Conservation (phyloP, 2,888 invertebrate genomes). For the Diarsia dahlii region DNA sequence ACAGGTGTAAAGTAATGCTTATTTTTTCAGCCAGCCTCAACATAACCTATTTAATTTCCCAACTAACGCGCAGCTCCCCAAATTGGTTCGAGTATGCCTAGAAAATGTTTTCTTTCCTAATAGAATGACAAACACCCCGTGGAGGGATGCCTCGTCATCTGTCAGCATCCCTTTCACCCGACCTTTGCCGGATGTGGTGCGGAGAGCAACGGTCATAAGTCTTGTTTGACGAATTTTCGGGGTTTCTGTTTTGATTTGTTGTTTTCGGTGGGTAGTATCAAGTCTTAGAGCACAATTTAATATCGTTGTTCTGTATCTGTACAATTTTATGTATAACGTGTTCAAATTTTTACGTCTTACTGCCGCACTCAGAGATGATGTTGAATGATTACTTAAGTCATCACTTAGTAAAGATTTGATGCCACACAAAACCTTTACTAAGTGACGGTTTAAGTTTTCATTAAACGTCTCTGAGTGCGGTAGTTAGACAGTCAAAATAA, state of each 20-base stretch:
- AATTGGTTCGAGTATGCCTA: constrained; percentile 69
- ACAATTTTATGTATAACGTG: background rate
- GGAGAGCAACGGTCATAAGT: constrained; percentile 57
- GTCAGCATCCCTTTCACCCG: constrained; percentile 79
- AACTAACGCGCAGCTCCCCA: constrained; percentile 65
- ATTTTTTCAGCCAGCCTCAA: background rate
- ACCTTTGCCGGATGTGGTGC: constrained; percentile 52
- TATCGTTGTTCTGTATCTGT: background rate
- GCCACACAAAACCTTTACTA: too few relatives aligned
- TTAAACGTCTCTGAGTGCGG: too few relatives aligned
- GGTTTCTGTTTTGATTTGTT: background rate
- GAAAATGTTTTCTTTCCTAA: constrained; percentile 83
- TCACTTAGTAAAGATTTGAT: too few relatives aligned
- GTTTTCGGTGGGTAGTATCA: background rate
- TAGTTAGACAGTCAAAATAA: too few relatives aligned
- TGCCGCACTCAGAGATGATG: too few relatives aligned
- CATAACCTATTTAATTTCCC: constrained; percentile 62
- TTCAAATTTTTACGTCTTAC: too few relatives aligned
- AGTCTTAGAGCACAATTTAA: background rate
- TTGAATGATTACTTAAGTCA: too few relatives aligned
- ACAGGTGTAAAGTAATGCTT: background rate
- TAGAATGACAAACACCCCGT: constrained; percentile 85
- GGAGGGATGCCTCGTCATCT: constrained; percentile 82
- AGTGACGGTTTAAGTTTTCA: too few relatives aligned
- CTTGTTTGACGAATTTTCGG: constrained; percentile 39